A percentile compares a stretch with the other conserved stretches of the same genome.
Evolutionary conservation across 2,888 invertebrate genomes (phyloP).

Genomic region (Dermolepida albohirtum): DNA sequence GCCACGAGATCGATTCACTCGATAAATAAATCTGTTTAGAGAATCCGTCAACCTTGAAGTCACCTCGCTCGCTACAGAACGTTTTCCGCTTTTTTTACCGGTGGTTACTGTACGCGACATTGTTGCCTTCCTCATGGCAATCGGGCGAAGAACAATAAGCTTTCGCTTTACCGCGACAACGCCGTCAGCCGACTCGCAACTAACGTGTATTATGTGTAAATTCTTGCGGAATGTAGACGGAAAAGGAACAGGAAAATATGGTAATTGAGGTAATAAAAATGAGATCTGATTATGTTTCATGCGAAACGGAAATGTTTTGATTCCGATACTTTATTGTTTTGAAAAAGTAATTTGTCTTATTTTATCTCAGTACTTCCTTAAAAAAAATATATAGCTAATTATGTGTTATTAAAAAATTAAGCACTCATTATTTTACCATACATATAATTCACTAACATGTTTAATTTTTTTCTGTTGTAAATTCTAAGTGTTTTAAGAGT

Average conservation of each 20-base stretch:
- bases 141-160: conserved; percentile 21
- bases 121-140: conserved; percentile 17
- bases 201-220: conserved; percentile 30
- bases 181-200: not conserved
- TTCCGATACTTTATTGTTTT: not conserved
- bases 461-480: no score
- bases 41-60: conserved; percentile 30
- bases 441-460: no score
- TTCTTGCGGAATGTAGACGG: conserved; percentile 12
- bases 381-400: not conserved
- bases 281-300: conserved; percentile 18
- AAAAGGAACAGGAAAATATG: conserved; percentile 15
- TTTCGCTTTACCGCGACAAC: conserved; percentile 10
- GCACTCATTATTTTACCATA: no score
- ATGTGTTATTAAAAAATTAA: no score
- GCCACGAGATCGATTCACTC: conserved; percentile 29
- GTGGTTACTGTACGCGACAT: not conserved
- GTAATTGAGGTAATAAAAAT: conserved; percentile 21
- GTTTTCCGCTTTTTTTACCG: conserved; percentile 16
- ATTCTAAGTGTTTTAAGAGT: no score
- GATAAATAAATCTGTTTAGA: conserved; percentile 26
- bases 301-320: conserved; percentile 21
- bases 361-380: not conserved
- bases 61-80: not conserved
- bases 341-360: not conserved